Evolutionary conservation across 2,797 vertebrate genomes (phyloP).

Genomic region (Alcedo atthis): DNA sequence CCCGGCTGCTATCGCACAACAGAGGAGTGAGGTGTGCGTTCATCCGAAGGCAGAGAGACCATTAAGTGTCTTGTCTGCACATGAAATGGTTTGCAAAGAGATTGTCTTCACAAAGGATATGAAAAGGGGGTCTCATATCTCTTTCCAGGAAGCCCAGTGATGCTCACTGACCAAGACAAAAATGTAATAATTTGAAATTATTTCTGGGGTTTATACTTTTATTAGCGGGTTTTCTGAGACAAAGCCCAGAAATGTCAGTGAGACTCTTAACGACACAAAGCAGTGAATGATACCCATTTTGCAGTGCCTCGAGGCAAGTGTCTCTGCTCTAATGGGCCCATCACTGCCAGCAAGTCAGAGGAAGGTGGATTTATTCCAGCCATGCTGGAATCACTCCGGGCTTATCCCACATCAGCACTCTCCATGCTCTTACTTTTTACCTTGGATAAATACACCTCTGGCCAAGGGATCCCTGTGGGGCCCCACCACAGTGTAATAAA

Average conservation of each 20-base stretch:
- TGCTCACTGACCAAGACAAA: not conserved
- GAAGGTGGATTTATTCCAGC: not conserved
- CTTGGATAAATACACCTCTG: not conserved
- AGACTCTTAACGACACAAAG: not conserved
- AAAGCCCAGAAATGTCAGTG: not conserved
- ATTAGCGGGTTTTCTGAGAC: not conserved
- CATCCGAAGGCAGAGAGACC: not conserved
- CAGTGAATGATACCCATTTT: not conserved
- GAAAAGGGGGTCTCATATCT: not conserved
- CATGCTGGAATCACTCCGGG: not conserved
- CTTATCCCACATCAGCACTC: accelerated
- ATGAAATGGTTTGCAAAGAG: not conserved
- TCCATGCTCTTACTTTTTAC: not conserved
- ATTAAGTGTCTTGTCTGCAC: not conserved
- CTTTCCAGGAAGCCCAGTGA: not conserved
- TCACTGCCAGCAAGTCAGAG: not conserved
- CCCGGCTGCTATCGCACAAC: accelerated
- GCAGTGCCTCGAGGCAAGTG: not conserved
- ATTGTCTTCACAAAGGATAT: not conserved
- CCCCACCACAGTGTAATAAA: not conserved
- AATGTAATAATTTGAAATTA: not conserved
- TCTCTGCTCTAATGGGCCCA: not conserved
- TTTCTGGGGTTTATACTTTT: not conserved
- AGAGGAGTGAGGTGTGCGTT: not conserved
- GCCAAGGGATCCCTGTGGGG: accelerated